These are phyloP conservation scores for Lerista edwardsae DNA, from an alignment of 2,797 vertebrate species.

Conservation along the genomic window DNA sequence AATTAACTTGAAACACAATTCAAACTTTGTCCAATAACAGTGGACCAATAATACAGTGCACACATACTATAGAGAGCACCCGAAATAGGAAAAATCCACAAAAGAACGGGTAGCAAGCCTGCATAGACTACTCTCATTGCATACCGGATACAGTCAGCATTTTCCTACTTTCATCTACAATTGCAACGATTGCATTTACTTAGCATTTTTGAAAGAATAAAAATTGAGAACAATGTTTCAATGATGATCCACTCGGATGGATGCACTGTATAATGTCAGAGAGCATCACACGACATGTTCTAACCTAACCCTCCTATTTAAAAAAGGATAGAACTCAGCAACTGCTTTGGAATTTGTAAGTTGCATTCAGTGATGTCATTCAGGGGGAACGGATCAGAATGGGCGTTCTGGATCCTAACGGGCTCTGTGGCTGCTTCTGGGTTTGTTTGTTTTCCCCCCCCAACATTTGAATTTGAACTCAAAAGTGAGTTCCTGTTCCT, in stretches of 20 bases:
- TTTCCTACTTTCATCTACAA: constrained; percentile 1
- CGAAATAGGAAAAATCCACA: background rate
- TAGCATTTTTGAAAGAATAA: constrained; percentile 46
- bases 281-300: constrained; percentile 55
- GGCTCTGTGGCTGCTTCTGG: no score
- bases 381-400: no score
- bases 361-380: no score
- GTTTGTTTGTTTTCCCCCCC: no score
- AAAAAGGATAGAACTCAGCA: constrained; percentile 29
- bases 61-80: background rate
- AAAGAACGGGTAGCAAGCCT: background rate
- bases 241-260: constrained; percentile 60
- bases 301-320: constrained; percentile 39
- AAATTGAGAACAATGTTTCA: constrained; percentile 17
- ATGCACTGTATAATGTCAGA: constrained; percentile 53
- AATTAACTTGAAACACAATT: background rate
- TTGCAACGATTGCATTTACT: constrained; percentile 27
- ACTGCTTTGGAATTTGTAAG: background rate
- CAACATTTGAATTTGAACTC: no score
- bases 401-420: no score
- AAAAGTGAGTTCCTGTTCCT: no score
- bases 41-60: background rate
- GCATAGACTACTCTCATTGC: background rate
- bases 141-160: background rate
- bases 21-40: background rate